A percentile compares a stretch with the other conserved stretches of the same genome.
Conservation (phyloP, 2,113 vertebrate species). For the Athene cunicularia region DNA sequence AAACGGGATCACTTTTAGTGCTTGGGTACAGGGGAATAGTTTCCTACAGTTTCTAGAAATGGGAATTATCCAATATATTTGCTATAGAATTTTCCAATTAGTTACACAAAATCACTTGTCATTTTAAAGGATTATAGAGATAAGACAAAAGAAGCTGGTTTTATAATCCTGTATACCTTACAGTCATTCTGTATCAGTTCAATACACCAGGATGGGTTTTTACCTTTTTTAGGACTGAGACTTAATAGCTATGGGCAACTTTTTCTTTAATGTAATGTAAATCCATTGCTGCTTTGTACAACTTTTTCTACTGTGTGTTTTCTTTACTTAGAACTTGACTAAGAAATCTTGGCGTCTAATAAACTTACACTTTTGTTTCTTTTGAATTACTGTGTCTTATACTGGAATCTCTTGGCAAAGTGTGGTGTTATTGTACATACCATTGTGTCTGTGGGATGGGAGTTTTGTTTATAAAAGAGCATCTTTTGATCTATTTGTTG, state of each 20-base stretch:
- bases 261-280: conserved; percentile 70
- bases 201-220: conserved; percentile 60
- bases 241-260: conserved; percentile 58
- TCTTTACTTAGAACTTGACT: conserved; percentile 78
- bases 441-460: neutral
- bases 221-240: conserved; percentile 70
- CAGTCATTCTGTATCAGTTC: conserved; percentile 47
- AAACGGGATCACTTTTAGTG: conserved; percentile 39
- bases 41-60: conserved; percentile 17
- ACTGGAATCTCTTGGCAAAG: conserved; percentile 34
- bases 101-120: conserved; percentile 42
- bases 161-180: conserved; percentile 65
- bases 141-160: conserved; percentile 32
- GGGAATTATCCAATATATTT: conserved; percentile 24
- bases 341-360: conserved; percentile 77
- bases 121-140: conserved; percentile 53
- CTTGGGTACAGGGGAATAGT: neutral
- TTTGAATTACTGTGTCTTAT: conserved; percentile 58
- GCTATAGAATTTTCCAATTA: conserved; percentile 20
- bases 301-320: conserved; percentile 74
- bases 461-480: neutral
- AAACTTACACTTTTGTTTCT: conserved; percentile 79
- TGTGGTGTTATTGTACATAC: neutral
- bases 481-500: neutral
- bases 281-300: conserved; percentile 76